These are phyloP conservation scores for Tetragnatha montana DNA, from an alignment of 2,888 invertebrate species.

Conservation along the genomic window DNA sequence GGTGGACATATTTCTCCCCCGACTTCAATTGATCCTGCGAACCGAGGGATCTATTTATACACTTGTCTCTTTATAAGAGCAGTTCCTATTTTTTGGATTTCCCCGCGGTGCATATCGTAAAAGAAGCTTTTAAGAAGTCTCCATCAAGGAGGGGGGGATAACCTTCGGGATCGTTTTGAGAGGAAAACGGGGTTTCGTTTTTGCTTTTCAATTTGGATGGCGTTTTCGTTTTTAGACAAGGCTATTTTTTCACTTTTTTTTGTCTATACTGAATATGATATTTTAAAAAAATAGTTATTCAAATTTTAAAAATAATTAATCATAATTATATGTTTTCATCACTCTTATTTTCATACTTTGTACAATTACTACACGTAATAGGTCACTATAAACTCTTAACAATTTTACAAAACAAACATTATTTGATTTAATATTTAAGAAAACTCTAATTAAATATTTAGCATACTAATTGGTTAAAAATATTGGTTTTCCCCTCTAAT, in stretches of 20 bases:
- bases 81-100: slow-evolving; percentile 21
- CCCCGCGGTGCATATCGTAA: slow-evolving; percentile 47
- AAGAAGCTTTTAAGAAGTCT: slow-evolving; percentile 40
- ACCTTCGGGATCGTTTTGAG: slow-evolving; percentile 8
- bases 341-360: no score
- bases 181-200: neutral
- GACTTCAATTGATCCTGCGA: slow-evolving; percentile 35
- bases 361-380: no score
- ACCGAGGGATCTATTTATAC: slow-evolving; percentile 43
- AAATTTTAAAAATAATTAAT: no score
- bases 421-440: no score
- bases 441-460: no score
- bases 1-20: slow-evolving; percentile 42
- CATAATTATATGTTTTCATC: no score
- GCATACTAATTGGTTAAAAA: no score
- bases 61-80: slow-evolving; percentile 33
- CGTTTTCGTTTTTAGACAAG: neutral
- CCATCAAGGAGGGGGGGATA: neutral
- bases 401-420: no score
- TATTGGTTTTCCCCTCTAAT: no score
- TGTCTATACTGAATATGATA: no score
- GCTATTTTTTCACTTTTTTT: neutral
- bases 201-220: neutral
- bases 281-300: no score
- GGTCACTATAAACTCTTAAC: no score